phyloP scores from a whole-genome alignment of 2,113 vertebrate species.

The Australoheros scitulus region DNA sequence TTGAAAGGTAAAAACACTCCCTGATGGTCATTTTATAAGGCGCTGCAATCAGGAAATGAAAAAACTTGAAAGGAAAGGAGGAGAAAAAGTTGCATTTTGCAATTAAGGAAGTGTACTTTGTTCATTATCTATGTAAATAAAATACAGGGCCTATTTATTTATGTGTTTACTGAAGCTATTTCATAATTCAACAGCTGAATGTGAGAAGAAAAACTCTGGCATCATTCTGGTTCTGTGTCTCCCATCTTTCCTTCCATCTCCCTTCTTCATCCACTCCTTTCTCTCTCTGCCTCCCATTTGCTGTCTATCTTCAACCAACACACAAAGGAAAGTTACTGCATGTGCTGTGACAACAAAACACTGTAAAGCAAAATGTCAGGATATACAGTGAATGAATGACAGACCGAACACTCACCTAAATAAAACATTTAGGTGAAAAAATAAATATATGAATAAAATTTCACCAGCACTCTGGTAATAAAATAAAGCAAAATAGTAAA shows the following conservation, averaged over 20 bases:
- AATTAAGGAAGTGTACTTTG: not conserved
- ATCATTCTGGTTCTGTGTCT: not conserved
- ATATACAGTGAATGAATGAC: conserved; percentile 27
- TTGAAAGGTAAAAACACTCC: not conserved
- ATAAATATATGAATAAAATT: conserved; percentile 18
- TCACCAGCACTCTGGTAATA: not conserved
- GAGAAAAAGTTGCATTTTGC: not conserved
- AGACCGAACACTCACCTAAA: conserved; percentile 14
- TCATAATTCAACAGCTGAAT: conserved; percentile 47
- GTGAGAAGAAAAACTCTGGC: not conserved
- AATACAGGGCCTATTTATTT: not conserved
- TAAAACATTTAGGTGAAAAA: conserved; percentile 12
- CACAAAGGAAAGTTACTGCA: conserved; percentile 39
- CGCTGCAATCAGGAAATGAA: not conserved
- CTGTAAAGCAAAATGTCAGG: not conserved
- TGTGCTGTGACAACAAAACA: not conserved
- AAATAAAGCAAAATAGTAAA: not conserved
- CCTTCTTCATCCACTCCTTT: not conserved
- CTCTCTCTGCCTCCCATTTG: not conserved
- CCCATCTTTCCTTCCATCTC: not conserved
- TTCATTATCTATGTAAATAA: not conserved
- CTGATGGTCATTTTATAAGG: not conserved
- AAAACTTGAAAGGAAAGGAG: not conserved
- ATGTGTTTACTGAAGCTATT: conserved; percentile 11
- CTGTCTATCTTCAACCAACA: not conserved